A percentile compares a stretch with the other conserved stretches of the same genome.
Evolutionary conservation across 2,797 vertebrate genomes (phyloP).

Genomic region (Phataginus tetradactyla): DNA sequence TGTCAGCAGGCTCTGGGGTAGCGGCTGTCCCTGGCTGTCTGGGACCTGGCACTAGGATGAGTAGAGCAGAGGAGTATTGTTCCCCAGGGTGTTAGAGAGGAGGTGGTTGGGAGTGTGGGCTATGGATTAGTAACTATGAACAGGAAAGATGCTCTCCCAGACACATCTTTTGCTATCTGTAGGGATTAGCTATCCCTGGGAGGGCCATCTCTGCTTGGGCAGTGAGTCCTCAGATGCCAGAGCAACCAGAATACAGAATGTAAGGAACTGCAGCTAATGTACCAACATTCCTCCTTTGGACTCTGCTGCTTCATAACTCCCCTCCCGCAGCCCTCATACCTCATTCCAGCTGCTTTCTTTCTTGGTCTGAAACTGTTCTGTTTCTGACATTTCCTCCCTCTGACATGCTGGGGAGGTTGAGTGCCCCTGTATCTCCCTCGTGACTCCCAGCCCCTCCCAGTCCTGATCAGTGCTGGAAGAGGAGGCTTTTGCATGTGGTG

Average conservation of each 20-base stretch:
- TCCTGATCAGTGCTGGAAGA: neutral
- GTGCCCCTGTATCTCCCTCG: neutral
- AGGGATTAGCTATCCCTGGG: neutral
- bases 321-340: neutral
- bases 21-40: neutral
- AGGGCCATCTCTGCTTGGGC: neutral
- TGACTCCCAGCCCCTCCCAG: neutral
- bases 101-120: neutral
- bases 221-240: neutral
- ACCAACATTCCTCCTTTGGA: neutral
- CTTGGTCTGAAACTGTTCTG: neutral
- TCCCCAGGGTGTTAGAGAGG: neutral
- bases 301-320: too few species aligned
- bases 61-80: neutral
- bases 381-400: neutral
- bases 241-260: neutral
- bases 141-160: neutral
- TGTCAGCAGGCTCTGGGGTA: neutral
- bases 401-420: neutral
- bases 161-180: neutral
- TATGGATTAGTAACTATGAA: neutral
- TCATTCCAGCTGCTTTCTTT: neutral
- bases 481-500: neutral
- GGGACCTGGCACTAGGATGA: accelerated
- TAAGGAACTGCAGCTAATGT: neutral